These are phyloP conservation scores for Myocastor coypus DNA, from an alignment of 2,113 vertebrate species.

Conservation along the genomic window DNA sequence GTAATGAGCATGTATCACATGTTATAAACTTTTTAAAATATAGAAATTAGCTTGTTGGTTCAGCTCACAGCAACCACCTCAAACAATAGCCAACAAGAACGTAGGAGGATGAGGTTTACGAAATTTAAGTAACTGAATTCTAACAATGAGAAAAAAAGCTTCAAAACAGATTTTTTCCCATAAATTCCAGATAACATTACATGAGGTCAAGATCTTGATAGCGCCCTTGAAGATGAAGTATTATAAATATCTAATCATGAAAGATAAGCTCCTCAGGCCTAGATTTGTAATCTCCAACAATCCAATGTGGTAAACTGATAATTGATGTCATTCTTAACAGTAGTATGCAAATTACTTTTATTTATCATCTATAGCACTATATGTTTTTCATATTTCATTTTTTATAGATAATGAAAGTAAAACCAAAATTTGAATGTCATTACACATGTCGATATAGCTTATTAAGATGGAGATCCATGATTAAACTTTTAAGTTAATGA, in stretches of 20 bases:
- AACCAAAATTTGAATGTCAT: background rate
- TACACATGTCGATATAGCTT: slow-evolving; percentile 15
- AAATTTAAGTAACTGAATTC: background rate
- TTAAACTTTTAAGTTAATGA: slow-evolving; percentile 27
- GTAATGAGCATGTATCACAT: background rate
- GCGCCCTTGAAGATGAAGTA: background rate
- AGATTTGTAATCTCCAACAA: background rate
- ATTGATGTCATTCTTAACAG: background rate
- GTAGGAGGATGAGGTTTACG: background rate
- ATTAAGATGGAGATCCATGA: background rate
- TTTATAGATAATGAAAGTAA: slow-evolving; percentile 28
- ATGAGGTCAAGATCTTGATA: background rate
- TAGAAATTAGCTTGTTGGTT: background rate
- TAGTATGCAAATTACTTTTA: background rate
- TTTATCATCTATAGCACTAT: slow-evolving; percentile 14
- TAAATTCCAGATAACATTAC: background rate
- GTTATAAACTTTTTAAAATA: background rate
- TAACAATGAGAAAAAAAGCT: background rate
- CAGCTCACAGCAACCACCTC: background rate
- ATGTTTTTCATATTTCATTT: slow-evolving; percentile 39
- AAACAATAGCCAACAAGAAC: background rate
- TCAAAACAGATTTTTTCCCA: background rate
- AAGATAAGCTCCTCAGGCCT: background rate
- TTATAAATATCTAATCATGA: background rate
- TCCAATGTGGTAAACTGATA: background rate